phyloP scores from a whole-genome alignment of 1,140 invertebrate species.

The Scaptomyza montana region DNA sequence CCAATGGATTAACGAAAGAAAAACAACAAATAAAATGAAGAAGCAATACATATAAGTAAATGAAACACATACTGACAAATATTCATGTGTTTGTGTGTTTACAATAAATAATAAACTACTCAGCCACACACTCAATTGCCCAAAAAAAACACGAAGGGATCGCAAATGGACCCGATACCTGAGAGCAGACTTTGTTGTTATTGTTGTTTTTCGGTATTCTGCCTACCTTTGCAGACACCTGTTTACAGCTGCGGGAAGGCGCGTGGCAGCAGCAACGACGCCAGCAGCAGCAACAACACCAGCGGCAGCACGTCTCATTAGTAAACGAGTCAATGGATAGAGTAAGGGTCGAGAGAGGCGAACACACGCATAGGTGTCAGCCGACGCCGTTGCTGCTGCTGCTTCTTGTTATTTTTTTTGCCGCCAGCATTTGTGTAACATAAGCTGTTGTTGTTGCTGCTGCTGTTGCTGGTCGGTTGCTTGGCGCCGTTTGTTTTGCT shows the following conservation, averaged over 20 bases:
- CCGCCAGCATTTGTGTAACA: constrained; percentile 43
- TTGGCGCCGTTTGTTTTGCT: constrained; percentile 29
- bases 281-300: constrained; percentile 12
- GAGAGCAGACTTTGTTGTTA: constrained; percentile 5
- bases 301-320: constrained; percentile 36
- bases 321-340: constrained; percentile 27
- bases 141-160: constrained; percentile 19
- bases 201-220: not conserved
- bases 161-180: constrained; percentile 29
- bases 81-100: constrained; percentile 11
- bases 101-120: constrained; percentile 55
- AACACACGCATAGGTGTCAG: constrained; percentile 45
- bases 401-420: constrained; percentile 20
- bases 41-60: constrained; percentile 25
- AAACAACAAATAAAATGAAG: constrained; percentile 38
- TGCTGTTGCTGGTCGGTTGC: not conserved
- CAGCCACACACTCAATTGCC: constrained; percentile 51
- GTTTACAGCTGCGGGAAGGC: constrained; percentile 22
- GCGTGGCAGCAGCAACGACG: constrained; percentile 23
- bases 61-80: not conserved
- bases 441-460: constrained; percentile 12
- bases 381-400: constrained; percentile 19
- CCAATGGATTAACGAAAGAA: not conserved
- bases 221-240: constrained; percentile 37
- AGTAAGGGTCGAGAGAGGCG: not conserved